phyloP scores from a whole-genome alignment of 2,888 invertebrate genomes.

The Rhogogaster chlorosoma region DNA sequence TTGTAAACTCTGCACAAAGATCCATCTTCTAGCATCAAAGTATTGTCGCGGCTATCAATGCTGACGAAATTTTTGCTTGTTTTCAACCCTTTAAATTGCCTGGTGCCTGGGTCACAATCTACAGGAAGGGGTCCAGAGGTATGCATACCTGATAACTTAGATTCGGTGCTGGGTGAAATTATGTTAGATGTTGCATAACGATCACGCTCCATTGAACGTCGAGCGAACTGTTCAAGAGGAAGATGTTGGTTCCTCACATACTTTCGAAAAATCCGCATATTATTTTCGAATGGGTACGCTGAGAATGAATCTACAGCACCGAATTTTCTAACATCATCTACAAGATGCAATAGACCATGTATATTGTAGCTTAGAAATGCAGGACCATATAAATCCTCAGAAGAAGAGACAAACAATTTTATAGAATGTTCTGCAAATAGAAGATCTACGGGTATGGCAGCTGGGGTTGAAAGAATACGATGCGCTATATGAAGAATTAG shows the following conservation, averaged over 20 bases:
- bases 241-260: constrained; percentile 9
- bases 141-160: neutral
- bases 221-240: constrained; percentile 14
- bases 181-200: neutral
- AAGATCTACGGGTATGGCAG: constrained; percentile 52
- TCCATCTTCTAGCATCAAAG: neutral
- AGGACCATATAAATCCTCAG: constrained; percentile 66
- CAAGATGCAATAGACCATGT: constrained; percentile 70
- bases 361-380: constrained; percentile 70
- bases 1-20: neutral
- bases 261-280: constrained; percentile 58
- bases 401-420: constrained; percentile 50
- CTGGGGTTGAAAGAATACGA: constrained; percentile 54
- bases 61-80: neutral
- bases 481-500: constrained; percentile 60
- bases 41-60: neutral
- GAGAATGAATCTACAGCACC: constrained; percentile 67
- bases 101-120: neutral
- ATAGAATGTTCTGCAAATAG: constrained; percentile 62
- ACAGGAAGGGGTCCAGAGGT: neutral
- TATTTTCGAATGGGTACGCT: constrained; percentile 72
- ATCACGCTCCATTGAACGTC: neutral
- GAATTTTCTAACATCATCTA: constrained; percentile 67
- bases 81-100: neutral
- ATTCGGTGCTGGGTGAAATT: neutral